phyloP scores from a whole-genome alignment of 2,888 invertebrate species.

The Ephialtes manifestator region DNA sequence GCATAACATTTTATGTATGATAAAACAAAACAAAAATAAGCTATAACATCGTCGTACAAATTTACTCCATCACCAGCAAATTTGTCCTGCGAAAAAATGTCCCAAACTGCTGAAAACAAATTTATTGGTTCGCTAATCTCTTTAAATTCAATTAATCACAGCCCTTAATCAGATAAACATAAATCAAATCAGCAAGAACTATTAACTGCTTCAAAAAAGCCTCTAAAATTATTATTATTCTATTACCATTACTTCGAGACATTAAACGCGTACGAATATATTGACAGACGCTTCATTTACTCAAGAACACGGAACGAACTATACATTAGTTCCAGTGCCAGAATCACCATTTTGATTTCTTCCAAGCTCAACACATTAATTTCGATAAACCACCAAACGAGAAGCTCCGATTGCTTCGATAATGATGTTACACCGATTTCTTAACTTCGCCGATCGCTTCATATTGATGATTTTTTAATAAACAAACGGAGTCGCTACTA shows the following conservation, averaged over 20 bases:
- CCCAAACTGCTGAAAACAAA: not conserved
- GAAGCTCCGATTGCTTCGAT: not conserved
- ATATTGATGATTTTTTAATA: not conserved
- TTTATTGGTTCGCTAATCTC: conserved; percentile 7
- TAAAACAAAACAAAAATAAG: not conserved
- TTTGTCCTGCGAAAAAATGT: not conserved
- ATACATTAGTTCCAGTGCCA: conserved; percentile 47
- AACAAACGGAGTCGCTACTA: not conserved
- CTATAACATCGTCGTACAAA: conserved; percentile 98
- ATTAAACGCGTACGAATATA: not conserved
- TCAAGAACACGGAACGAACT: conserved; percentile 46
- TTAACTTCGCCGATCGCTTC: not conserved
- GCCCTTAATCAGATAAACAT: not conserved
- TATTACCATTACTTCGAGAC: conserved; percentile 5
- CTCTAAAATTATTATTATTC: not conserved
- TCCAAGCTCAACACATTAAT: conserved; percentile 72
- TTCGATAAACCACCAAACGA: conserved; percentile 8
- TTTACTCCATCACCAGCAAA: conserved; percentile 92
- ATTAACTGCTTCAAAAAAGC: not conserved
- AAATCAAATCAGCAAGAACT: not conserved
- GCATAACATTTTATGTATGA: conserved; percentile 37
- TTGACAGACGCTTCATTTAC: not conserved
- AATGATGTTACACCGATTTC: too few relatives aligned
- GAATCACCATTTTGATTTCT: conserved; percentile 79
- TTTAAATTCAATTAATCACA: conserved; percentile 46